Evolutionary conservation across 2,888 invertebrate species (phyloP), one percentile per base, ranked within the genome.

Genomic region (Alcis repandata): DNA sequence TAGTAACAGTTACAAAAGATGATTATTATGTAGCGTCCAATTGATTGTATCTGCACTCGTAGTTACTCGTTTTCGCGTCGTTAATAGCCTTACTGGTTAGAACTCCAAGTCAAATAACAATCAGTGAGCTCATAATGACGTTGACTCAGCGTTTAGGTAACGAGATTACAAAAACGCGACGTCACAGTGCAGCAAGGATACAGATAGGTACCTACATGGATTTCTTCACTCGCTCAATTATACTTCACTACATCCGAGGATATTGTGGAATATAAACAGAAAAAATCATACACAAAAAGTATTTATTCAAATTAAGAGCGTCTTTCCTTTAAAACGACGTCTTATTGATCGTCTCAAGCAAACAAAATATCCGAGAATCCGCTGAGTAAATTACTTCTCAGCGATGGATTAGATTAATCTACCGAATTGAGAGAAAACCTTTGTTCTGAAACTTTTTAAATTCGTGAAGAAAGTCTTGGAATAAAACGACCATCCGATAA

Each of bases 401-500:
- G 32, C 41, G 13, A 32, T 43, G 27, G 19, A 54, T 54, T 43
- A 54, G 17, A 43, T 43, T 17, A 54, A 54, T 41, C 54, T 13
- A 43, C 32, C 7, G 41, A 27, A 41, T 54, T 41, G 27, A 27
- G 38, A 15, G 54, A 54, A 54, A 54, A 19, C 11, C 32, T 41
- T 54, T 54, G 41, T 54, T 41, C 15, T 7, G 27, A 32, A 54
- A 54, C 43, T 54, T 43, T 38, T 54, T 54, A 19, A 54, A 43
- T 54, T 54, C 27, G 27, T 13, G 11, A 43, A 51, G 32, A 41
- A 53, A 41, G 27, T 41, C 27, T 22, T 53, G 22, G 22, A 15
- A 53, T 17, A 17, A 17, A 53, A 43, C 27, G 54, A 32, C 40
- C 22, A 22, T 15, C 40, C 41, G 27, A 54, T 27, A 27, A 54